These are phyloP conservation scores for Drosophila formosana DNA, from an alignment of 2,888 invertebrate species.

Conservation along the genomic window DNA sequence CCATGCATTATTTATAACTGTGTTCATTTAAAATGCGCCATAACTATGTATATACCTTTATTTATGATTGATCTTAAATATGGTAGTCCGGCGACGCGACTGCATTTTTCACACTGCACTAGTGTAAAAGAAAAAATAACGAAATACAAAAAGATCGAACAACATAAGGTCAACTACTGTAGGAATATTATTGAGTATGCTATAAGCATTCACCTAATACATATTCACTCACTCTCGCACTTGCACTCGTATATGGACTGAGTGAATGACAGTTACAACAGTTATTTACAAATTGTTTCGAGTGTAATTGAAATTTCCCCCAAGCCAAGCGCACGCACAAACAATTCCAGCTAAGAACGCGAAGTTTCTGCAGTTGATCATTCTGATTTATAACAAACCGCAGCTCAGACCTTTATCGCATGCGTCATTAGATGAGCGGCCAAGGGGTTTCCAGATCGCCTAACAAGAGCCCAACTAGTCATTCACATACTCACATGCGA, in stretches of 20 bases:
- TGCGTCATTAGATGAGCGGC: slow-evolving; percentile 37
- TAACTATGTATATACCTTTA: slow-evolving; percentile 43
- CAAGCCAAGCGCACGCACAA: neutral
- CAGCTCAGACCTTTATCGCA: neutral
- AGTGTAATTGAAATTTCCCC: slow-evolving; percentile 23
- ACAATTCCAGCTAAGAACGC: slow-evolving; percentile 9
- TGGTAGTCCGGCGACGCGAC: slow-evolving; percentile 24
- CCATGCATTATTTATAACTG: slow-evolving; percentile 40
- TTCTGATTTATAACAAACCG: slow-evolving; percentile 12
- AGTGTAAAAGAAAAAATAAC: neutral
- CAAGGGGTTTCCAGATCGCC: slow-evolving; percentile 55
- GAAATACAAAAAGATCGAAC: neutral
- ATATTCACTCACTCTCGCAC: slow-evolving; percentile 3
- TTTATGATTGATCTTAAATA: slow-evolving; percentile 49
- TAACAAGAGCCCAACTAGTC: slow-evolving; percentile 30
- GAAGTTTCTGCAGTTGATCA: neutral
- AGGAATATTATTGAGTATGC: slow-evolving; percentile 26
- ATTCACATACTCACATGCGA: slow-evolving; percentile 4
- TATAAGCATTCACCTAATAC: slow-evolving; percentile 35
- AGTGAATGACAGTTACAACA: slow-evolving; percentile 33
- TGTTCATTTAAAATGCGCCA: slow-evolving; percentile 17
- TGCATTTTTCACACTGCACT: slow-evolving; percentile 46
- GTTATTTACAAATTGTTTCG: slow-evolving; percentile 35
- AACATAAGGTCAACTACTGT: slow-evolving; percentile 55
- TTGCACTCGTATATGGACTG: neutral